Evolutionary conservation across 1,140 invertebrate species (phyloP), one percentile per base, ranked within the genome.

Genomic region (Nasonia vitripennis): DNA sequence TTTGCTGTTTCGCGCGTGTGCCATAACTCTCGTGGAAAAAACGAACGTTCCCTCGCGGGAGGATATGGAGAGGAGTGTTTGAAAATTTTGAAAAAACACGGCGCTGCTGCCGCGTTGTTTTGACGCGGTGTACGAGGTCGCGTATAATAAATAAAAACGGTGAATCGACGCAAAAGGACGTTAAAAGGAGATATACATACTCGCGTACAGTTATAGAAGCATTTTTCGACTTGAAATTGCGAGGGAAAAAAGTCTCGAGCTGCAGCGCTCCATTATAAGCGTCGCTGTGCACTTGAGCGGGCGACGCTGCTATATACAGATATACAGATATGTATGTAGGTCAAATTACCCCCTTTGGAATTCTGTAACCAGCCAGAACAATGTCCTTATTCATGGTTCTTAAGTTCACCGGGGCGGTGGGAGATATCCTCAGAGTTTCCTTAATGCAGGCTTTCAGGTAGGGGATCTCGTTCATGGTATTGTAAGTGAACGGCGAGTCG

Each of bases 401-500:
- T 55, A 93, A 90, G 87, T 92, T 93, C 31, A 92, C 94, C 41
- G 94, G 92, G 7, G 93, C 91, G 14, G 94, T 93, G 1, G 93
- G 91, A 79, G 90, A 91, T 79, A 94, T 91, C 92, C 95, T 92
- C 55, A 96, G 93, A 2, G 94, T 93, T 94, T 97, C 96, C 87
- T 95, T 96, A 4, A 97, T 91, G 89, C 95, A 96, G 7, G 95
- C 95, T 90, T 95, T 95, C 2, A 96, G 88, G 87, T 95, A 96
- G 10, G 92, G 90, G 85, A 95, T 90, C 73, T 94, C 90, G 45
- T 93, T 91, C 55, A 96, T 3, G 90, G 91, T 91, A 6, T 95
- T 91, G 2, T 91, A 90, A 37, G 94, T 95, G 20, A 96, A 88
- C 0, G 89, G 87, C 7, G 92, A 91, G 84, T 91, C 86, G 88